phyloP scores from a whole-genome alignment of 1,140 invertebrate genomes.

The Aphis gossypii region DNA sequence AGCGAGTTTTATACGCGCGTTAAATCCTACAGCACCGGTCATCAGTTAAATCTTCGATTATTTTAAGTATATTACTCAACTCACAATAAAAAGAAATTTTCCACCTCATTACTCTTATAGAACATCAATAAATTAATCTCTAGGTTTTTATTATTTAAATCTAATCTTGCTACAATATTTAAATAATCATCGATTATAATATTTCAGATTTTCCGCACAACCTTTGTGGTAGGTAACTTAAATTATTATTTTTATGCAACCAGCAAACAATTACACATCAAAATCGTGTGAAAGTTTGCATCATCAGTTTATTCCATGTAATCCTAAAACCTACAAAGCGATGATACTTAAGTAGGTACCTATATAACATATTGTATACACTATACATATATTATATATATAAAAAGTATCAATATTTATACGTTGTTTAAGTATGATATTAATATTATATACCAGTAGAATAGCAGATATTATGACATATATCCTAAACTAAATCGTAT shows the following conservation, averaged over 20 bases:
- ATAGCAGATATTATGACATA: not conserved
- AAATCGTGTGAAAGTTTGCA: not conserved
- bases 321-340: slow-evolving; percentile 10
- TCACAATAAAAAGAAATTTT: not conserved
- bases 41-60: not conserved
- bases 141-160: not conserved
- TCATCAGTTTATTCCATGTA: not conserved
- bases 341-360: not conserved
- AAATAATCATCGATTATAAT: not conserved
- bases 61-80: not conserved
- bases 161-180: no score
- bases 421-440: not conserved
- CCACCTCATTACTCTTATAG: not conserved
- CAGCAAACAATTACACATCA: not conserved
- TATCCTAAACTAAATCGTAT: not conserved
- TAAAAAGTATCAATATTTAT: not conserved
- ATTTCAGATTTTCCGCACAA: not conserved
- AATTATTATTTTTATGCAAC: not conserved
- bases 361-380: not conserved
- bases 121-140: not conserved
- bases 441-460: not conserved
- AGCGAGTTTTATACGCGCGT: not conserved
- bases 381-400: not conserved
- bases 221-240: not conserved
- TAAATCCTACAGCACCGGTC: not conserved